Evolutionary conservation across 1,140 invertebrate genomes (phyloP).

Genomic region (Aphelenchoides fujianensis): DNA sequence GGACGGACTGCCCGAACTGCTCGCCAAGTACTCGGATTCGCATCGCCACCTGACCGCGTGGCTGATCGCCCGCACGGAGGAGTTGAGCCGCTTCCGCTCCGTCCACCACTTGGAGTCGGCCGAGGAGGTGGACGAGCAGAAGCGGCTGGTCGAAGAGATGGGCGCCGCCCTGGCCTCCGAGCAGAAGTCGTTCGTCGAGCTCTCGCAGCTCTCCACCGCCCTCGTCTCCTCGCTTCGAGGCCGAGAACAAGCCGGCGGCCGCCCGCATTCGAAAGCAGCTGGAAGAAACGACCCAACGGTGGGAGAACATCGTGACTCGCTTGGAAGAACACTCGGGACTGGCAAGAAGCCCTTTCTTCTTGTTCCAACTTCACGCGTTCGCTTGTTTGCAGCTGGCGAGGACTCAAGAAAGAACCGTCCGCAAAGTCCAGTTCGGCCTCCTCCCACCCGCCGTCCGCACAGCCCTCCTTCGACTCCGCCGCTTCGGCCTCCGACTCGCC

Average conservation of each 20-base stretch:
- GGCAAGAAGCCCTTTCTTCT: constrained; percentile 38
- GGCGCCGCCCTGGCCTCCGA: constrained; percentile 49
- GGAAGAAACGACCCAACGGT: constrained; percentile 52
- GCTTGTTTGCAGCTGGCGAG: neutral
- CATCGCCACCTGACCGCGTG: constrained; percentile 44
- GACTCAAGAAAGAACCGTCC: neutral
- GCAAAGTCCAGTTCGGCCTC: neutral
- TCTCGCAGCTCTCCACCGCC: constrained; percentile 55
- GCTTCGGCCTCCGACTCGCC: neutral
- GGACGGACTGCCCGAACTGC: constrained; percentile 52
- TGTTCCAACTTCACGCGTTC: too few relatives aligned
- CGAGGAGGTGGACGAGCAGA: constrained; percentile 53
- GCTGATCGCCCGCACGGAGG: constrained; percentile 41
- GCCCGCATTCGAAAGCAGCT: constrained; percentile 35
- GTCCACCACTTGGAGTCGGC: constrained; percentile 51
- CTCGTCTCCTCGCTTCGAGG: constrained; percentile 41
- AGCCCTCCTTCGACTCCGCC: neutral
- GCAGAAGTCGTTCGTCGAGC: constrained; percentile 50
- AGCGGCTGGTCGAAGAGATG: constrained; percentile 39
- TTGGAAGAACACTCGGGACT: constrained; percentile 58
- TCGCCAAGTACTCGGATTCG: constrained; percentile 39
- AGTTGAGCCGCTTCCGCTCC: constrained; percentile 34
- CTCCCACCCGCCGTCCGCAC: neutral
- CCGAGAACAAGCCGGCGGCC: constrained; percentile 27
- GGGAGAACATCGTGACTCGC: constrained; percentile 56